Base-by-base conservation (phyloP, 92 coral and sea anemone species). In the Phenganax stokvisi region DNA sequence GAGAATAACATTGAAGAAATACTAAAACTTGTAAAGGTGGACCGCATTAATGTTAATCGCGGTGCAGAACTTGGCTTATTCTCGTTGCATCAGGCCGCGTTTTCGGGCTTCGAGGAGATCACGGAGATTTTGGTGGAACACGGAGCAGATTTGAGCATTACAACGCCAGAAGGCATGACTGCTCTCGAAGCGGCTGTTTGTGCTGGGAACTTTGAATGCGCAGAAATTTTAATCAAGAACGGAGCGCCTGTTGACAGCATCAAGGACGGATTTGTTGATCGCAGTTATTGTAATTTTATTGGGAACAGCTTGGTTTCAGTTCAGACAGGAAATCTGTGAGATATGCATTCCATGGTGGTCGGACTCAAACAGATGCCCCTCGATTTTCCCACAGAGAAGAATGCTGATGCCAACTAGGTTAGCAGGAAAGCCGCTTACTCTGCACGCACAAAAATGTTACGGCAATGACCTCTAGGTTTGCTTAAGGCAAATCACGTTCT, bases 141-240 rank as follows among this genome's bases (percentile, higher is more conserved):
- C 51, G 90, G 88, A 6, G 82, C 85, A 25, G 87, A 88, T 20
- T 65, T 90, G 58, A 86, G 84, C 55, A 75, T 90, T 54, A 85
- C 84, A 25, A 87, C 85, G 3, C 75, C 89, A 15, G 93, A 90
- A 54, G 93, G 93, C 4, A 60, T 61, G 28, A 85, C 89, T 12
- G 88, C 93, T 3, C 71, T 90, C 37, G 93, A 90, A 54, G 74
- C 88, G 9, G 93, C 93, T 6, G 88, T 90, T 53, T 79, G 84
- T 56, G 85, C 90, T 16, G 93, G 93, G 15, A 90, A 90, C 58
- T 90, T 90, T 65, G 93, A 90, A 74, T 90, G 93, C 51, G 94
- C 94, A 8, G 94, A 90, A 85, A 78, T 90, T 58, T 77, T 90
- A 73, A 88, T 90, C 54, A 86, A 85, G 65, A 79, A 90, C 78